Conservation (phyloP, 2,797 vertebrate genomes). For the Enteromius afrohamiltoni region DNA sequence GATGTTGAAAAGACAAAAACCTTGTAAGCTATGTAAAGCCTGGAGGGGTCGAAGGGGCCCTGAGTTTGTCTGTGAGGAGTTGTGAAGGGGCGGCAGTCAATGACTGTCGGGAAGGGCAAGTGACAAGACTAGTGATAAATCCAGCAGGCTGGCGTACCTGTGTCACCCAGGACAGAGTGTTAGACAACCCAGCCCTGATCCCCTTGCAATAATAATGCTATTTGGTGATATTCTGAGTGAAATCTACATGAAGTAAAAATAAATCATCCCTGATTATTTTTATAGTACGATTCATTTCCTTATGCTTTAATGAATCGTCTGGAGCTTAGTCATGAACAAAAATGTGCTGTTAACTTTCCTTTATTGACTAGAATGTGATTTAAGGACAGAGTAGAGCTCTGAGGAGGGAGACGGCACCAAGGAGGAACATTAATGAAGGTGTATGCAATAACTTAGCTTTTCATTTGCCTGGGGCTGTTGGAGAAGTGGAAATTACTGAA, state of each 20-base stretch:
- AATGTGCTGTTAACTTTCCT: not conserved
- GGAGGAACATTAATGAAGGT: conserved; percentile 78
- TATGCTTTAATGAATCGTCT: not conserved
- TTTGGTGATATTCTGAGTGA: not conserved
- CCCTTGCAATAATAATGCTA: not conserved
- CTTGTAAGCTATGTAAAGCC: conserved; percentile 35
- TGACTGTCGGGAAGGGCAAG: conserved; percentile 23
- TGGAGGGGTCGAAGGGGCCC: conserved; percentile 27
- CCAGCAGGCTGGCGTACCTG: conserved; percentile 29
- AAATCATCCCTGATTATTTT: not conserved
- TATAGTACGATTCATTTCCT: not conserved
- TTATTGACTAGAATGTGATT: conserved; percentile 11
- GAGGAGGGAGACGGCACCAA: conserved; percentile 58
- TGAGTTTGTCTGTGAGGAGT: conserved; percentile 23
- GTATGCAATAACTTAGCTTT: conserved; percentile 83
- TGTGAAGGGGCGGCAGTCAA: conserved; percentile 26
- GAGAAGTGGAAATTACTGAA: conserved; percentile 64
- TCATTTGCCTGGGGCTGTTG: conserved; percentile 82
- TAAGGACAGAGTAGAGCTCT: conserved; percentile 48
- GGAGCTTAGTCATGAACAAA: not conserved
- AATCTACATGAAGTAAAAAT: not conserved
- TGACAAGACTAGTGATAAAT: conserved; percentile 52
- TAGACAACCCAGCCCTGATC: not conserved
- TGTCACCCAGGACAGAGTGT: not conserved
- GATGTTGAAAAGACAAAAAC: conserved; percentile 30